Base-by-base conservation (phyloP, 2,113 vertebrate genomes). In the Prionailurus bengalensis region DNA sequence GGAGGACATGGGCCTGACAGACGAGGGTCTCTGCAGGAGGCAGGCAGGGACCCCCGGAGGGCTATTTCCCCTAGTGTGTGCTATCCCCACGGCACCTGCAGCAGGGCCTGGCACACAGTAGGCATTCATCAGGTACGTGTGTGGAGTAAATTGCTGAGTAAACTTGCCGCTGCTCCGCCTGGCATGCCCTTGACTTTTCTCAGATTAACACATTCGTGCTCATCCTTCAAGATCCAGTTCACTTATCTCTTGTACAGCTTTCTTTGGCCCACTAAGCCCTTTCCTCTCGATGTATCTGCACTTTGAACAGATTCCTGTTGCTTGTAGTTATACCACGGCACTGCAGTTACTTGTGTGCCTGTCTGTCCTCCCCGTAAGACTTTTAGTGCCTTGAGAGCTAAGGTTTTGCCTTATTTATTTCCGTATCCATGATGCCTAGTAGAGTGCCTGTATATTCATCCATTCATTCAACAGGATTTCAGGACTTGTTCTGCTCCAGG, bases 331-430 rank as follows among this genome's bases (percentile, higher is more conserved):
- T 51, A 81, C 45, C 2, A 66, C 8, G 83, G 66, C 21, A 55
- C n/a, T 61, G 13, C 5, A 55, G 5, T 80, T 76, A 89, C 17
- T 87, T 63, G 61, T 15, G 25, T 94, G 12, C 48, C 39, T 27
- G 1, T 51, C 74, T 78, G 4, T 76, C 48, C 25, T 81, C 12
- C 6, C 13, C 27, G 51, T 0, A 25, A 83, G 53, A 91, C 25
- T 70, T 83, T 36, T 73, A 68, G 48, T 91, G 93, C 31, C 33
- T 55, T 42, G 51, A 91, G 36, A 78, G 15, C n/a, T 36, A 48
- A 74, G 53, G 21, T 3, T 95, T 70, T 70, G 55, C 42, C n/a
- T 95, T 73, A 23, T 31, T 92, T 93, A 78, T n/a, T 31, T 92
- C 68, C 29, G 15, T 39, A 27, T 12, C n/a, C 55, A 17, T 17